Conservation (phyloP, 92 coral and sea anemone species). For the Porites lobata region DNA sequence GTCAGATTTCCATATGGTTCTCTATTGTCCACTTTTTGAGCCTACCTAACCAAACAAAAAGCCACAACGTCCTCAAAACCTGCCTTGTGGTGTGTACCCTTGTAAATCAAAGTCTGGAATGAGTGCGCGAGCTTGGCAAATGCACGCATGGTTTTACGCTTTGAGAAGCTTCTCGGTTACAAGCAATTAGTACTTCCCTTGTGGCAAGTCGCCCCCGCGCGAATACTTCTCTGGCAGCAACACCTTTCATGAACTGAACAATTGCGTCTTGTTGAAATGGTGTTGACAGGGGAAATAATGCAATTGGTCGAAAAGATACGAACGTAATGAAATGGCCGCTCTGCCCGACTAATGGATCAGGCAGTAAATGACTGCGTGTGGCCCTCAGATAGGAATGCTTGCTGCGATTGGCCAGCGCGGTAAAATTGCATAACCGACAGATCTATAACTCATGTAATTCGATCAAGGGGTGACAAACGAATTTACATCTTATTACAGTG, state of each 20-base stretch:
- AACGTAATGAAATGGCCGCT: slow-evolving; percentile 81
- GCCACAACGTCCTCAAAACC: slow-evolving; percentile 11
- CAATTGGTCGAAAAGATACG: slow-evolving; percentile 79
- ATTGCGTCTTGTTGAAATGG: slow-evolving; percentile 89
- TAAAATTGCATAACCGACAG: slow-evolving; percentile 81
- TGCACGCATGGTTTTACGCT: slow-evolving; percentile 85
- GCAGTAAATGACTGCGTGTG: slow-evolving; percentile 88
- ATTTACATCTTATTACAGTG: slow-evolving; percentile 75
- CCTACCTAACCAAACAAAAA: slow-evolving; percentile 34
- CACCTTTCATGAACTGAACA: slow-evolving; percentile 65
- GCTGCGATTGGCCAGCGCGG: slow-evolving; percentile 79
- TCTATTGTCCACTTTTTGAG: slow-evolving; percentile 29
- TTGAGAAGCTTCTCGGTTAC: slow-evolving; percentile 60
- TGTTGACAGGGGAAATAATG: slow-evolving; percentile 92
- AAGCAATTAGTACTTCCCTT: slow-evolving; percentile 81
- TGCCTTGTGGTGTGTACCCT: slow-evolving; percentile 19
- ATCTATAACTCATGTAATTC: slow-evolving; percentile 71
- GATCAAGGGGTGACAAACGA: slow-evolving; percentile 79
- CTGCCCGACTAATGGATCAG: slow-evolving; percentile 65
- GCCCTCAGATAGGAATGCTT: slow-evolving; percentile 79
- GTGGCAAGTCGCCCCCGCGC: slow-evolving; percentile 72
- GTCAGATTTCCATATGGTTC: slow-evolving; percentile 53
- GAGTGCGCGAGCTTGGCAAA: background rate
- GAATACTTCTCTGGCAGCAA: slow-evolving; percentile 65
- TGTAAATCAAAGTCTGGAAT: slow-evolving; percentile 23